Percentiles rank a stretch among this genome's conserved stretches.
Evolutionary conservation across 2,888 invertebrate genomes (phyloP).

Genomic region (Tipula unca): DNA sequence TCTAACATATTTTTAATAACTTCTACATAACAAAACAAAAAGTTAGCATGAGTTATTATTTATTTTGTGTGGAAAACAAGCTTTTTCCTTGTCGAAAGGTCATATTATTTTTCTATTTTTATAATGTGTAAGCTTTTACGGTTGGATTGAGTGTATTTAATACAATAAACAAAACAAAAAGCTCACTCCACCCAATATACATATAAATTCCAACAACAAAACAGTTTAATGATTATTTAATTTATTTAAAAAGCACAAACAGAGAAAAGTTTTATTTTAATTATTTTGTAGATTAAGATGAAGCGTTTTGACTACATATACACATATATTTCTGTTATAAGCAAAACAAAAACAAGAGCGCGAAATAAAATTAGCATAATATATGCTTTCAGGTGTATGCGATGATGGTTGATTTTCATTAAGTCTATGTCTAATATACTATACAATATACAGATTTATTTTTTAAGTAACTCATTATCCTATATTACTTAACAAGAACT

Average conservation of each 20-base stretch:
- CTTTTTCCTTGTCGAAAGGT: neutral
- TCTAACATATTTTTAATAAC: neutral
- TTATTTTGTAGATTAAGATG: constrained; percentile 8
- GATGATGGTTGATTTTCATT: neutral
- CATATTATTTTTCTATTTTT: neutral
- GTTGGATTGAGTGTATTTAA: neutral
- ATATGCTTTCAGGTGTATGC: constrained; percentile 3
- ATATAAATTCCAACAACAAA: neutral
- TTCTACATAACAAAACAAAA: neutral
- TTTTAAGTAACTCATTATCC: neutral
- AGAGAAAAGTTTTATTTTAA: neutral
- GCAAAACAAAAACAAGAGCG: neutral
- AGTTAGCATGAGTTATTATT: neutral
- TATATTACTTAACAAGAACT: neutral
- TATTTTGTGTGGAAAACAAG: neutral
- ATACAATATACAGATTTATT: neutral
- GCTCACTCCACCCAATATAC: neutral
- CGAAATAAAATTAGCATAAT: neutral
- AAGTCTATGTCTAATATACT: no score
- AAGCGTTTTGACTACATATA: no score
- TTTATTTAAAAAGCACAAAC: neutral
- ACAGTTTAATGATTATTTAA: neutral
- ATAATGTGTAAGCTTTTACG: neutral
- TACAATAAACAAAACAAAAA: neutral
- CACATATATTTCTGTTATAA: neutral